These are phyloP conservation scores for Drosophila dives DNA, from an alignment of 2,888 invertebrate genomes.

Conservation along the genomic window DNA sequence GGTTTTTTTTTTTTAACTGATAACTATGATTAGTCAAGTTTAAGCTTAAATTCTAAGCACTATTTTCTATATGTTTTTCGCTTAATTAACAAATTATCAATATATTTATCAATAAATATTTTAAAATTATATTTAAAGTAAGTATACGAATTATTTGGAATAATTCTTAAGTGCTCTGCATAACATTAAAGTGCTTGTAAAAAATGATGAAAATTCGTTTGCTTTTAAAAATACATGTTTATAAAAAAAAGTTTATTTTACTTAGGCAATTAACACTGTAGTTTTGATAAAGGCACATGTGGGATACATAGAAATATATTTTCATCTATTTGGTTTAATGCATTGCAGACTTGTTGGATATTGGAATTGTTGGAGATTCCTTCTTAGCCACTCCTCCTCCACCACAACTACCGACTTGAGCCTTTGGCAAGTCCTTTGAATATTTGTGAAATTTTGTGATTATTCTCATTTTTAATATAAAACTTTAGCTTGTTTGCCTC, in stretches of 20 bases:
- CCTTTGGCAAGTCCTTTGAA: not conserved
- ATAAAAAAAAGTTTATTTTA: not conserved
- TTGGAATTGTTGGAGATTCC: slow-evolving; percentile 8
- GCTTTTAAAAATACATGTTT: not conserved
- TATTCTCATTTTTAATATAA: slow-evolving; percentile 20
- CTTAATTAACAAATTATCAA: not conserved
- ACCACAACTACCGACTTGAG: too few species aligned
- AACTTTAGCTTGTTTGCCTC: slow-evolving; percentile 10
- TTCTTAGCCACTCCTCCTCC: too few species aligned
- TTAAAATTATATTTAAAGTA: not conserved
- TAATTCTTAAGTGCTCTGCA: not conserved
- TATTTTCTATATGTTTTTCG: not conserved
- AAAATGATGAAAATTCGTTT: not conserved
- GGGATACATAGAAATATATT: not conserved
- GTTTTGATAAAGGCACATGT: not conserved
- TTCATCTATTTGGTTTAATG: not conserved
- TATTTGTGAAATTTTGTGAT: slow-evolving; percentile 31
- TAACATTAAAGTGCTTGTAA: not conserved
- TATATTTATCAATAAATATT: not conserved
- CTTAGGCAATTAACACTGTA: not conserved
- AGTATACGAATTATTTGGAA: not conserved
- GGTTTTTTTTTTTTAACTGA: not conserved
- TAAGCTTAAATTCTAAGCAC: not conserved
- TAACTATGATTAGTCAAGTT: not conserved
- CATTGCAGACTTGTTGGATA: slow-evolving; percentile 9